These are phyloP conservation scores for Nannobrachium achirus DNA, from an alignment of 2,113 vertebrate genomes.

Conservation along the genomic window DNA sequence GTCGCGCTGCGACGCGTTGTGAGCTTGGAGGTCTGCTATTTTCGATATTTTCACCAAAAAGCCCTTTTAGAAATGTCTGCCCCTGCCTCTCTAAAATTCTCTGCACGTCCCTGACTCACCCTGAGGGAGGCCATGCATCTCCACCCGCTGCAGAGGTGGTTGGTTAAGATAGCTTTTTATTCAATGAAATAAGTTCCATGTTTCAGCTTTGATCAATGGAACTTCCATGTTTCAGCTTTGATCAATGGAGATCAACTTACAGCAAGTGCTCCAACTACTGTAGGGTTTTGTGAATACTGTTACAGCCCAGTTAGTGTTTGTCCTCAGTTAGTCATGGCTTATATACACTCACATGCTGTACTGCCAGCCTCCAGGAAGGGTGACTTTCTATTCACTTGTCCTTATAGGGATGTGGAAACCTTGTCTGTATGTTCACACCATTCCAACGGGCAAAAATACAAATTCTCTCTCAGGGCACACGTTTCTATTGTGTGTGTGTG, in stretches of 20 bases:
- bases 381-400: slow-evolving; percentile 9
- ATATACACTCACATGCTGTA: slow-evolving; percentile 18
- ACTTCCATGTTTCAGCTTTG: not conserved
- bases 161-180: too few species aligned
- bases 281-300: not conserved
- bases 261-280: not conserved
- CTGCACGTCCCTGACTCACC: too few species aligned
- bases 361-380: slow-evolving; percentile 18
- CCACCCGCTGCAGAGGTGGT: too few species aligned
- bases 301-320: slow-evolving; percentile 9
- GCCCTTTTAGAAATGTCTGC: too few species aligned
- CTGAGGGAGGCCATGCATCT: too few species aligned
- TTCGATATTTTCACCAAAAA: too few species aligned
- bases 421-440: slow-evolving; percentile 38
- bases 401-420: slow-evolving; percentile 14
- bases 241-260: not conserved
- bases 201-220: slow-evolving; percentile 1
- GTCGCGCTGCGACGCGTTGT: too few species aligned
- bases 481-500: slow-evolving; percentile 23
- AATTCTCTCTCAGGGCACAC: not conserved
- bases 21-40: too few species aligned
- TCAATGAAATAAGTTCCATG: not conserved
- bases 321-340: slow-evolving; percentile 45
- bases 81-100: too few species aligned
- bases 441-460: slow-evolving; percentile 42